These are phyloP conservation scores for Pholis gunnellus DNA, from an alignment of 2,113 vertebrate genomes.

Conservation along the genomic window DNA sequence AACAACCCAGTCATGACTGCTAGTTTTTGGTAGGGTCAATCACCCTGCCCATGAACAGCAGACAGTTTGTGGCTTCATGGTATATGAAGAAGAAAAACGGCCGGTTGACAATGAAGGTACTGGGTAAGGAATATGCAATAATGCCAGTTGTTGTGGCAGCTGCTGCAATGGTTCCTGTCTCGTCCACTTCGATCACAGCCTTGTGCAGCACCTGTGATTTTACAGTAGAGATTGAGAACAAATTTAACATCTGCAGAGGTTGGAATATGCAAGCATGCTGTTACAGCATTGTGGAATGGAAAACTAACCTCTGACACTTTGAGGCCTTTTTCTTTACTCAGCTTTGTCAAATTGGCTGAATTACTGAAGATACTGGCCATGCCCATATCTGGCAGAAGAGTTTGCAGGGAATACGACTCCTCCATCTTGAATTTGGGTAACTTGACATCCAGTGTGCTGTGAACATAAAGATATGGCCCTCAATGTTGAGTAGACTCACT, in stretches of 20 bases:
- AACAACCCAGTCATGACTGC: background rate
- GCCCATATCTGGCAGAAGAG: constrained; percentile 87
- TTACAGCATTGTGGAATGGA: background rate
- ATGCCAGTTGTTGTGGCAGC: constrained; percentile 84
- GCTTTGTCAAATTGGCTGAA: constrained; percentile 85
- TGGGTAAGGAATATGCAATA: constrained; percentile 85
- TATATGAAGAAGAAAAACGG: constrained; percentile 94
- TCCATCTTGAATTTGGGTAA: constrained; percentile 93
- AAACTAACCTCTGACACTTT: constrained; percentile 88
- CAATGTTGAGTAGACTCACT: background rate
- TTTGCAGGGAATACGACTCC: constrained; percentile 88
- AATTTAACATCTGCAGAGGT: background rate
- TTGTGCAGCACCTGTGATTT: constrained; percentile 88
- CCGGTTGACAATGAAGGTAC: constrained; percentile 82
- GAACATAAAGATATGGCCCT: background rate
- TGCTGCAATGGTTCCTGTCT: constrained; percentile 88
- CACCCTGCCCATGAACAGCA: constrained; percentile 93
- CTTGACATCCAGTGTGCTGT: constrained; percentile 88
- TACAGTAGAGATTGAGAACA: background rate
- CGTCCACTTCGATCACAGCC: constrained; percentile 90
- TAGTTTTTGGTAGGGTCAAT: constrained; percentile 85
- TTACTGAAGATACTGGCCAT: constrained; percentile 85
- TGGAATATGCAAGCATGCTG: background rate
- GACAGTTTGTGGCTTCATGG: constrained; percentile 87
- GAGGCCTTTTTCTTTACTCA: constrained; percentile 78